phyloP scores from a whole-genome alignment of 2,888 invertebrate species.

The Rhopalosiphum nymphaeae region DNA sequence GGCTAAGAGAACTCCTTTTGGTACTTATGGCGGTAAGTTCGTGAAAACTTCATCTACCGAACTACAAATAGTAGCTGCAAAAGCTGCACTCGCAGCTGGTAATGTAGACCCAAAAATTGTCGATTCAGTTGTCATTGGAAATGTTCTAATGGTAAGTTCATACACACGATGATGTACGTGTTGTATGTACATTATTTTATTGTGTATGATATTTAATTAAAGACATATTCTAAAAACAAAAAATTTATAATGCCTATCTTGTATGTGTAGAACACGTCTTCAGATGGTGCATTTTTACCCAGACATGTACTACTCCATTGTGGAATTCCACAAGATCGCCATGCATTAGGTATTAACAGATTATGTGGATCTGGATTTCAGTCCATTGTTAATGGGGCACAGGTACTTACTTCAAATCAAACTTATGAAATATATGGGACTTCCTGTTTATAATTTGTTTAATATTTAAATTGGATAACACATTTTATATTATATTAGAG shows the following conservation, averaged over 20 bases:
- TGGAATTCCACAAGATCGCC: slow-evolving; percentile 87
- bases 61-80: slow-evolving; percentile 84
- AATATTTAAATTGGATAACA: not conserved
- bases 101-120: slow-evolving; percentile 87
- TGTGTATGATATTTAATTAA: not conserved
- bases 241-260: slow-evolving; percentile 32
- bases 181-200: not conserved
- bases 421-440: not conserved
- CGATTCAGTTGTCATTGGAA: slow-evolving; percentile 91
- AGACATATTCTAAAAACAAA: not conserved
- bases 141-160: slow-evolving; percentile 83
- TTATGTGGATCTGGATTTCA: slow-evolving; percentile 99
- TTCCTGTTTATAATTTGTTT: not conserved
- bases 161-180: not conserved
- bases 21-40: slow-evolving; percentile 91
- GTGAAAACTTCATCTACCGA: slow-evolving; percentile 81
- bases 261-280: slow-evolving; percentile 76
- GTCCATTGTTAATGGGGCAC: slow-evolving; percentile 89
- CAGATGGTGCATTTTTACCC: slow-evolving; percentile 87
- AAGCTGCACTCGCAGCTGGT: slow-evolving; percentile 83
- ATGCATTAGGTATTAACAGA: slow-evolving; percentile 90
- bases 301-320: slow-evolving; percentile 88
- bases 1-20: slow-evolving; percentile 97
- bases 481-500: slow-evolving; percentile 75
- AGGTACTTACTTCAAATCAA: slow-evolving; percentile 73